Evolutionary conservation across 2,888 invertebrate species (phyloP), one percentile per base, ranked within the genome.

Genomic region (Acanthacorydalis orientalis): DNA sequence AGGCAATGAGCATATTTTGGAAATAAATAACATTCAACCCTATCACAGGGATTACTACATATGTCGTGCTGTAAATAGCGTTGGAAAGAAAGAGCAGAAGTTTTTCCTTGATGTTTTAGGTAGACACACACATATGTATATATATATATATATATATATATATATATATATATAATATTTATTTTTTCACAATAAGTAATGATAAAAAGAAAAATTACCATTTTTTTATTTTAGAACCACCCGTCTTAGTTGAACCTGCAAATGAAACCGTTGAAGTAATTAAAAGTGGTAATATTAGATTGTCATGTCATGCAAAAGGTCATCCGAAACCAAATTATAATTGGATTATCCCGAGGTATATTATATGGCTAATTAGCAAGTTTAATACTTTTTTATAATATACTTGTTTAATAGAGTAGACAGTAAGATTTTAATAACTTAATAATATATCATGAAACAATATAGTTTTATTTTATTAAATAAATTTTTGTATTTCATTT

Each of bases 1-100:
- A 40, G 50, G 52, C 11, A 47, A 50, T 11, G 52, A 52, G 23
- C 53, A 53, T 32, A 49, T 43, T 11, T 51, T 62, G n/a, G 51
- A 52, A 37, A 57, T 63, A 35, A 56, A 57, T 35, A 54, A 63
- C 50, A 64, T 60, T 6, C 60, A 61, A 48, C 57, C 60, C 1
- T 60, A 61, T 34, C 68, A 70, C 53, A 61, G 64, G 32, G 68
- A 68, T 1, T 59, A 59, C 33, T 69, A 69, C 55, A 59, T 57
- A 23, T 69, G 69, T 51, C 58, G 59, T 39, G 68, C 68, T 3
- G 59, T 58, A 46, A 70, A 68, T 55, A 59, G 60, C 46, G 58
- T 61, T 4, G 70, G 69, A 11, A 51, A 50, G 34, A 49, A 50
- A n/a, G 52, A 52, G 31, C 51, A 55, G 12, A 51, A 51, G 9